Conservation (phyloP, 2,888 invertebrate genomes). For the Torymus tubicola region DNA sequence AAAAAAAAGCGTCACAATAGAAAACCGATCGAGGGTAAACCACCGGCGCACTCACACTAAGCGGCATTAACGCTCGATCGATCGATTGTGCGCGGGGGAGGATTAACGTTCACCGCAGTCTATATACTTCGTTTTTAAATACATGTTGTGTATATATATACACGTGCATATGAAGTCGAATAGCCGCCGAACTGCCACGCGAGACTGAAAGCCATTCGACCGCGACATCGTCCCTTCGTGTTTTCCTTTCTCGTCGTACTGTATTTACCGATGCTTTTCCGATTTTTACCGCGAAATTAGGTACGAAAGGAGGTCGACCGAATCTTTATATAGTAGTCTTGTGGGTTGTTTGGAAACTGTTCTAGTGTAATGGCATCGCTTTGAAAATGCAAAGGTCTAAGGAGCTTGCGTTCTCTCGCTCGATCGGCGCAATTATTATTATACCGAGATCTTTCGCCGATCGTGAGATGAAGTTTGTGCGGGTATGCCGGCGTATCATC, state of each 20-base stretch:
- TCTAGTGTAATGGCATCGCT: constrained; percentile 25
- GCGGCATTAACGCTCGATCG: constrained; percentile 65
- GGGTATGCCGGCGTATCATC: constrained; percentile 6
- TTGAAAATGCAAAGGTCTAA: constrained; percentile 23
- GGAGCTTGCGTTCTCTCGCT: constrained; percentile 42
- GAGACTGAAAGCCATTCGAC: constrained; percentile 56
- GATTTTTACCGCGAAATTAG: constrained; percentile 51
- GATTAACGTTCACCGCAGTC: constrained; percentile 62
- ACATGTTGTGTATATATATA: constrained; percentile 1
- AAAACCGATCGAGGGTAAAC: constrained; percentile 13
- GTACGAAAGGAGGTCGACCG: constrained; percentile 4
- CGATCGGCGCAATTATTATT: constrained; percentile 29
- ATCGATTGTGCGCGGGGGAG: constrained; percentile 62
- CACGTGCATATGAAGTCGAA: constrained; percentile 15
- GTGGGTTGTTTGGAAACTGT: constrained; percentile 2
- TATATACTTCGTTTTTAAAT: background rate
- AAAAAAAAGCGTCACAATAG: constrained; percentile 16
- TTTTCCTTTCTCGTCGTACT: background rate
- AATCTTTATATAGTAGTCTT: background rate
- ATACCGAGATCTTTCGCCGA: constrained; percentile 9
- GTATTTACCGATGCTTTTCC: constrained; percentile 28
- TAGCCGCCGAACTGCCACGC: constrained; percentile 1
- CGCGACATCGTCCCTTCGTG: constrained; percentile 65
- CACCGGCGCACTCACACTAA: constrained; percentile 1
- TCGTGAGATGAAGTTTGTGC: constrained; percentile 32